phyloP scores from a whole-genome alignment of 1,140 invertebrate species.

The Harpegnathos saltator region DNA sequence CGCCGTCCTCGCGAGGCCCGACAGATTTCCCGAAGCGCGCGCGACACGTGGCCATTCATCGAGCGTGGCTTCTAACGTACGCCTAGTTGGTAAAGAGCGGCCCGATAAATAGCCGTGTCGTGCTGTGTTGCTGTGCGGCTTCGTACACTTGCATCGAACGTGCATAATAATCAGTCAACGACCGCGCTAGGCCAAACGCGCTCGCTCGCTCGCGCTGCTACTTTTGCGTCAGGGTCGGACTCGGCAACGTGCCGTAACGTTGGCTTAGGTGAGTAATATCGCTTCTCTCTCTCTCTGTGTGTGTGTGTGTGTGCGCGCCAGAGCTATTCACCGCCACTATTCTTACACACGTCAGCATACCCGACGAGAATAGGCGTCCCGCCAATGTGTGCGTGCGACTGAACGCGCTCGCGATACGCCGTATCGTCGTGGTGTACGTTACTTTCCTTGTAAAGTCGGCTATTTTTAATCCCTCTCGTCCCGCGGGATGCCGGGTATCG shows the following conservation, averaged over 20 bases:
- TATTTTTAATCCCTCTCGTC: constrained; percentile 11
- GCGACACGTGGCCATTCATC: constrained; percentile 21
- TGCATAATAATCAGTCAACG: constrained; percentile 84
- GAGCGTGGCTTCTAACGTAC: neutral
- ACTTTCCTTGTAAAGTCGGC: constrained; percentile 30
- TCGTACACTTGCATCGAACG: constrained; percentile 73
- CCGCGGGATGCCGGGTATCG: neutral
- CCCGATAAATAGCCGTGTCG: constrained; percentile 29
- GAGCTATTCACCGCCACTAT: constrained; percentile 77
- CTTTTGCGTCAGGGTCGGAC: constrained; percentile 82
- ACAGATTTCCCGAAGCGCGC: neutral
- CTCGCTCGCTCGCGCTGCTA: constrained; percentile 58
- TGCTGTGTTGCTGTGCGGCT: neutral
- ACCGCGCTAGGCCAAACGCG: constrained; percentile 73
- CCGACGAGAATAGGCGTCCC: constrained; percentile 55
- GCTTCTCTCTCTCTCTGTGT: too few relatives aligned
- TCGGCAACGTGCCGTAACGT: constrained; percentile 76
- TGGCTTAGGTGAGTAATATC: constrained; percentile 81
- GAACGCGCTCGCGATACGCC: neutral
- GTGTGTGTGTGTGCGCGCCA: too few relatives aligned
- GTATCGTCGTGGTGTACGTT: neutral
- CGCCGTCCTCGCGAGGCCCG: constrained; percentile 8
- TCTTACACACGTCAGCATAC: constrained; percentile 67
- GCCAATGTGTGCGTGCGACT: constrained; percentile 13
- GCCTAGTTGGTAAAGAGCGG: constrained; percentile 6